Evolutionary conservation across 2,888 invertebrate species (phyloP).

Genomic region (Cheilosia vulpina): DNA sequence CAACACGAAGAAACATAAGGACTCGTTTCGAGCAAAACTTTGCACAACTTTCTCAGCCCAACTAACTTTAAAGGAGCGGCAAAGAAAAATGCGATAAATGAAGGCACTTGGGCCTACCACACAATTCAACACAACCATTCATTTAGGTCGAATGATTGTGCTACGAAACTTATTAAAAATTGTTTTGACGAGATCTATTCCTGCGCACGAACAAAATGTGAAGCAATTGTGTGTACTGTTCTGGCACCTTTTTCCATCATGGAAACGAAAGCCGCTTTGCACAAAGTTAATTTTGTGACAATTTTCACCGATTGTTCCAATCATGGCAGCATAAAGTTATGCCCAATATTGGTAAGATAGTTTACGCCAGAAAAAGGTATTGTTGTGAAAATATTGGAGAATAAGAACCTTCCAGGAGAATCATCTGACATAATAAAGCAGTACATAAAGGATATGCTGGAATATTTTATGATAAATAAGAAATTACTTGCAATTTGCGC

Average conservation of each 20-base stretch:
- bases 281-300: constrained; percentile 51
- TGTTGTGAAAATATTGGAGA: constrained; percentile 57
- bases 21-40: constrained; percentile 5
- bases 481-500: constrained; percentile 56
- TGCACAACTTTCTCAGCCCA: constrained; percentile 20
- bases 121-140: constrained; percentile 20
- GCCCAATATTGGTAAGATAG: constrained; percentile 66
- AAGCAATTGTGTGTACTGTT: constrained; percentile 56
- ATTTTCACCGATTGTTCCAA: constrained; percentile 67
- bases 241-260: constrained; percentile 50
- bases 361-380: constrained; percentile 65
- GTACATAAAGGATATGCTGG: constrained; percentile 32
- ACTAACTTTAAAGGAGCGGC: constrained; percentile 11
- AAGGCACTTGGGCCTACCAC: constrained; percentile 30
- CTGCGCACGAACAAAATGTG: constrained; percentile 46
- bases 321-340: constrained; percentile 63
- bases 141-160: constrained; percentile 28
- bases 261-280: constrained; percentile 52
- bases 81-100: constrained; percentile 22
- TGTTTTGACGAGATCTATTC: constrained; percentile 36
- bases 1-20: constrained; percentile 34
- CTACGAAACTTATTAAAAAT: constrained; percentile 18
- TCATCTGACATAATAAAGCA: constrained; percentile 63
- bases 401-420: constrained; percentile 59
- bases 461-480: not conserved